phyloP scores from a whole-genome alignment of 2,797 vertebrate species.

The Miopithecus talapoin region DNA sequence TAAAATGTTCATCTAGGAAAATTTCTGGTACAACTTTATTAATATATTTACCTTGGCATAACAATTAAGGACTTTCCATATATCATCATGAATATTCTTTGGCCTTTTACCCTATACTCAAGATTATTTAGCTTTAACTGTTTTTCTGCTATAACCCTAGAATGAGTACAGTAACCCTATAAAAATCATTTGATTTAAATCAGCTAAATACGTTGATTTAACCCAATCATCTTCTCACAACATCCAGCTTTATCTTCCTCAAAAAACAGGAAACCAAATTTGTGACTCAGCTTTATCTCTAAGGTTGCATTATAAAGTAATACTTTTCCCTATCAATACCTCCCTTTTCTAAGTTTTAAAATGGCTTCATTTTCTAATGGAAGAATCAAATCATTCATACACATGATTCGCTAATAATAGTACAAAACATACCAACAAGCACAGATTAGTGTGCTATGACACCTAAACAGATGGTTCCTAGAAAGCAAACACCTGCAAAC shows the following conservation, averaged over 20 bases:
- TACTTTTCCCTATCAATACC: not conserved
- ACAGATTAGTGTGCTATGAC: not conserved
- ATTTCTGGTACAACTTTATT: not conserved
- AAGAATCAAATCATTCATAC: not conserved
- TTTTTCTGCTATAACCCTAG: not conserved
- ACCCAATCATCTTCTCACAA: not conserved
- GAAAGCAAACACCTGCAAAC: slow-evolving; percentile 4
- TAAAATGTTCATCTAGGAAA: not conserved
- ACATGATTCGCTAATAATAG: not conserved
- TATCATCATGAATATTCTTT: not conserved
- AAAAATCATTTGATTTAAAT: not conserved
- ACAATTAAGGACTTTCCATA: not conserved
- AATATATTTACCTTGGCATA: not conserved
- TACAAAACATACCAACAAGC: not conserved
- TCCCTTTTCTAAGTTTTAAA: not conserved
- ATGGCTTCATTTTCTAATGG: not conserved
- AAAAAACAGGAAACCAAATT: not conserved
- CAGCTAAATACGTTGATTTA: not conserved
- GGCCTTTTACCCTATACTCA: not conserved
- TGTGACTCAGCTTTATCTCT: not conserved
- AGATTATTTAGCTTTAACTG: not conserved
- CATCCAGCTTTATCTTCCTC: not conserved
- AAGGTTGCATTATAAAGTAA: not conserved
- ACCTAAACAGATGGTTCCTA: slow-evolving; percentile 22
- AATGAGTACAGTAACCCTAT: not conserved